Evolutionary conservation across 2,113 vertebrate species (phyloP), one percentile per base, ranked within the genome.

Genomic region (Aramus guarauna): DNA sequence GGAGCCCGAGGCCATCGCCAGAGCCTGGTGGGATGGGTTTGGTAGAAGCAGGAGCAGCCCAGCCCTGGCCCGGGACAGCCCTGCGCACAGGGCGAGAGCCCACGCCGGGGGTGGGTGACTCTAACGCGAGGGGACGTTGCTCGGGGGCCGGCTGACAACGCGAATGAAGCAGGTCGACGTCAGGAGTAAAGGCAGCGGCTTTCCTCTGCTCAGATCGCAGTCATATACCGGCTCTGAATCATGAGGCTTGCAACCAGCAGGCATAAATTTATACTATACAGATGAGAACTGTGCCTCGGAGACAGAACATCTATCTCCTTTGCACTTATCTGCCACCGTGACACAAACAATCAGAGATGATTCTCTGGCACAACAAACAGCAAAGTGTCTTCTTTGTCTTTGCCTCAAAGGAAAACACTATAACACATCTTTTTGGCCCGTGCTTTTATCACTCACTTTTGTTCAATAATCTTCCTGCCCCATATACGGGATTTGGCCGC

Each of bases 301-400:
- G 96, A 97, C 97, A 97, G 92, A 97, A 93, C 96, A 97, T 97
- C 97, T 97, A 97, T 97, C 97, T 97, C 96, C 94, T 97, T 97
- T 97, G 96, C 96, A 97, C 97, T 97, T 97, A 97, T 96, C 97
- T 97, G 96, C 97, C 97, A 97, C 97, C 79, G 79, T 97, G 97
- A 97, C 96, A 97, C 97, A 97, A 96, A 96, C 97, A 97, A 97
- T 97, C 96, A 97, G 96, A 97, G 97, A 97, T 97, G 96, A 97
- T 97, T 97, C 97, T 97, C 97, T 96, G 95, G 96, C 97, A 97
- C 95, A 97, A 97, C 96, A 97, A 97, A 97, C 95, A 95, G 95
- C 96, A 96, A 97, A 96, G 96, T 96, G 95, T 96, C 97, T 95
- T 97, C 95, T 97, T 97, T 97, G 97, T 97, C 96, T 97, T 96